Evolutionary conservation across 2,888 invertebrate genomes (phyloP).

Genomic region (Cetonia aurata): DNA sequence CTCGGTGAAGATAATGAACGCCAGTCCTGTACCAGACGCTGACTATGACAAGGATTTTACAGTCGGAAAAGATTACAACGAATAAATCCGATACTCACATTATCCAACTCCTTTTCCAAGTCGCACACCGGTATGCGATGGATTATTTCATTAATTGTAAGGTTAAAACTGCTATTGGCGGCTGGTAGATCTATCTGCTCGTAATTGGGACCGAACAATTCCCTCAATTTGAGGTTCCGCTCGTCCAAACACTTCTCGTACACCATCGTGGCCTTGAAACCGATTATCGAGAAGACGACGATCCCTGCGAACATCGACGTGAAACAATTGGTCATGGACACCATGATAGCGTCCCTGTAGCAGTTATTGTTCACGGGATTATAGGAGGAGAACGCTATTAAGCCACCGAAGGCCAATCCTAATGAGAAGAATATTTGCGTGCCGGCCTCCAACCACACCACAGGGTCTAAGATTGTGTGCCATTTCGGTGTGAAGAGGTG

Average conservation of each 20-base stretch:
- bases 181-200: slow-evolving; percentile 69
- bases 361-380: slow-evolving; percentile 98
- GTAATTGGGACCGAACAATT: slow-evolving; percentile 70
- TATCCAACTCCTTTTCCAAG: slow-evolving; percentile 87
- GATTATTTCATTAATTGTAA: slow-evolving; percentile 68
- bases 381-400: slow-evolving; percentile 97
- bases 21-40: slow-evolving; percentile 95
- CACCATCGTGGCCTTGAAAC: slow-evolving; percentile 90
- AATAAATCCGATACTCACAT: slow-evolving; percentile 73
- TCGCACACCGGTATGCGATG: slow-evolving; percentile 81
- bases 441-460: slow-evolving; percentile 97
- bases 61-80: background rate
- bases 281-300: slow-evolving; percentile 95
- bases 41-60: slow-evolving; percentile 72
- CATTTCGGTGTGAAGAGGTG: slow-evolving; percentile 95
- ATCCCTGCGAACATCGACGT: slow-evolving; percentile 98
- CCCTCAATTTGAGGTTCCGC: slow-evolving; percentile 73
- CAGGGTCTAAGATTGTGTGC: slow-evolving; percentile 91
- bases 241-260: slow-evolving; percentile 80
- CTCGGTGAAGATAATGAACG: slow-evolving; percentile 97
- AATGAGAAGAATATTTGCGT: slow-evolving; percentile 98
- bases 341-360: slow-evolving; percentile 92
- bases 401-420: slow-evolving; percentile 94
- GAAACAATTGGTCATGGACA: slow-evolving; percentile 92
- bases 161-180: slow-evolving; percentile 70